Base-by-base conservation (phyloP, 2,888 invertebrate species). In the Drosophila demipolita region DNA sequence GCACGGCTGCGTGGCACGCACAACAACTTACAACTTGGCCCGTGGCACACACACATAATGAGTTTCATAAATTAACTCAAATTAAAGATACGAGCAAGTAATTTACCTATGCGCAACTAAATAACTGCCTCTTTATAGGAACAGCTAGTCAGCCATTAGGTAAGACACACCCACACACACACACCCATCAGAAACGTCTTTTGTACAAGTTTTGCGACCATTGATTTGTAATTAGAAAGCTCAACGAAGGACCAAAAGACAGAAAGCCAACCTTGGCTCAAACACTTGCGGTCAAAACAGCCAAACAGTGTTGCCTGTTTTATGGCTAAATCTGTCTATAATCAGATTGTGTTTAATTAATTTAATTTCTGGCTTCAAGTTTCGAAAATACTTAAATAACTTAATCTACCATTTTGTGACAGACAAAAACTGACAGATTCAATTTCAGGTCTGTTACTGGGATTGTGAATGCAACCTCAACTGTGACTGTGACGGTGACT, bases 51-150 rank as follows among this genome's bases (percentile, higher is more conserved):
- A 35, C 77, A 62, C 89, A 75, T 89, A 90, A 85, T 89, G 90
- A 89, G 81, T 87, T 87, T 80, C 90, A 87, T 89, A 90, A 87
- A 90, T 89, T 89, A 89, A 78, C 90, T 67, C 82, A 82, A 89
- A 87, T 90, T 87, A 89, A 89, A 90, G 90, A 89, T 77, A 79
- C 78, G 77, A 70, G 64, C 72, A 70, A 78, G 78, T 90, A 78
- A 84, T 84, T 78, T 79, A 71, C 80, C 83, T 82, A 80, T 68
- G 58, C 52, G 53, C 20, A 42, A 40, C 57, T 42, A 54, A 61
- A 45, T 71, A 60, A 59, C 60, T 59, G 66, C 54, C 20, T 57
- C 58, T 23, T 33, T 9, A 67, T 57, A 53, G 26, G 33, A 29
- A 23, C 48, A 33, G 64, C 50, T 55, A 58, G 65, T 42, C 50